Percentiles rank a stretch among this genome's conserved stretches.
Conservation (phyloP, 2,113 vertebrate species). For the Osmerus mordax region DNA sequence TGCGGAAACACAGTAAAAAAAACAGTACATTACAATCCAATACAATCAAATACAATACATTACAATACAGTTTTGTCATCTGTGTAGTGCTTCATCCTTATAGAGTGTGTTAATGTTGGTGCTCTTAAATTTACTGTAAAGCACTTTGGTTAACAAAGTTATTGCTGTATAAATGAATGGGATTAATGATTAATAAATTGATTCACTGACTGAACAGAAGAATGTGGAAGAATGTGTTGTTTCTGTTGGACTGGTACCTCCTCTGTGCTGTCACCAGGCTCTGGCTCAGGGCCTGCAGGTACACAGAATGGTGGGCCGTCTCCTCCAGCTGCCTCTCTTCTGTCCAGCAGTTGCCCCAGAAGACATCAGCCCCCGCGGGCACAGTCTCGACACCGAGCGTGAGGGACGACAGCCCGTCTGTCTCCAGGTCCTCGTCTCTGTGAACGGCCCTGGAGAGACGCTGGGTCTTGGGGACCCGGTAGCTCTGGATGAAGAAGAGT, state of each 20-base stretch:
- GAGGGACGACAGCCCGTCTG: constrained; percentile 59
- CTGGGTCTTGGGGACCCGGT: constrained; percentile 48
- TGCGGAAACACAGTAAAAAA: constrained; percentile 50
- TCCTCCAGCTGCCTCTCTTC: constrained; percentile 63
- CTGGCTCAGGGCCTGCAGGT: constrained; percentile 74
- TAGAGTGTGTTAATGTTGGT: too few species aligned
- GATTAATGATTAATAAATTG: not conserved
- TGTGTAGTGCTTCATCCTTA: too few species aligned
- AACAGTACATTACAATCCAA: not conserved
- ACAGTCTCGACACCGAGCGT: constrained; percentile 36
- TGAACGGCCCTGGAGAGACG: not conserved
- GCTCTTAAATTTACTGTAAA: too few species aligned
- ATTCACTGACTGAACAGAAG: too few species aligned
- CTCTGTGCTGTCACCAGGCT: constrained; percentile 62
- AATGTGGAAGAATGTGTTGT: not conserved
- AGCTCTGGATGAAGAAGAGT: constrained; percentile 92
- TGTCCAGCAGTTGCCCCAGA: constrained; percentile 88
- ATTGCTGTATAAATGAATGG: not conserved
- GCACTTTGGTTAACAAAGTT: not conserved
- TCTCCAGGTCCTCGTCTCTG: constrained; percentile 64
- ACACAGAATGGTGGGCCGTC: constrained; percentile 65
- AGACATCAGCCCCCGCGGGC: constrained; percentile 81
- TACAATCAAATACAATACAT: not conserved
- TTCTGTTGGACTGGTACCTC: constrained; percentile 66
- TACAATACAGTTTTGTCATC: not conserved